These are phyloP conservation scores for Rhizomys pruinosus DNA, from an alignment of 2,113 vertebrate genomes.

Conservation along the genomic window DNA sequence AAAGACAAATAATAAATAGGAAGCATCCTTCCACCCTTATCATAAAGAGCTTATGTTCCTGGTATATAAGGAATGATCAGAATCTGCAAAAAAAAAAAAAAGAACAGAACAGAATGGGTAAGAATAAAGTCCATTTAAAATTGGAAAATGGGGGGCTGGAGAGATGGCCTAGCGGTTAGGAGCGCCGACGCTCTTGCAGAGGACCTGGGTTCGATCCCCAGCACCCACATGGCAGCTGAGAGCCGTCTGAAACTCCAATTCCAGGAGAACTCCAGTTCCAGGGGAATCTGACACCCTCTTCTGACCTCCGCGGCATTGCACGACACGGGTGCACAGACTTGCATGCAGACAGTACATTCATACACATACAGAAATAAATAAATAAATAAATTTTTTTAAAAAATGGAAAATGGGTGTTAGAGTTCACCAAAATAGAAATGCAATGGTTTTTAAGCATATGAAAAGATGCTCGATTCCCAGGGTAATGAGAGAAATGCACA, in stretches of 20 bases:
- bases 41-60: constrained; percentile 39
- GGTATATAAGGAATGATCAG: constrained; percentile 45
- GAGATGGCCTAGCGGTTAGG: no score
- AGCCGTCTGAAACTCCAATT: no score
- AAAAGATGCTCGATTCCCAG: constrained; percentile 52
- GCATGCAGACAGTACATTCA: no score
- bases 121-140: constrained; percentile 54
- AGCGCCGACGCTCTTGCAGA: no score
- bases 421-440: constrained; percentile 53
- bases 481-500: constrained; percentile 53
- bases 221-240: no score
- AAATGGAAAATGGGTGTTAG: constrained; percentile 26
- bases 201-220: no score
- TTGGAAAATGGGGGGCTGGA: background rate
- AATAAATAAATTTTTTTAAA: no score
- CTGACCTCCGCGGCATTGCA: no score
- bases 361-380: no score
- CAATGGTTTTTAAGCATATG: constrained; percentile 28
- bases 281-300: no score
- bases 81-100: constrained; percentile 54
- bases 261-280: no score
- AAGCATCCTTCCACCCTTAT: background rate
- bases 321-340: no score
- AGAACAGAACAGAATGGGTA: constrained; percentile 51
- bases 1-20: constrained; percentile 37